Evolutionary conservation across 2,113 vertebrate species (phyloP).

Genomic region (Macrotus californicus): DNA sequence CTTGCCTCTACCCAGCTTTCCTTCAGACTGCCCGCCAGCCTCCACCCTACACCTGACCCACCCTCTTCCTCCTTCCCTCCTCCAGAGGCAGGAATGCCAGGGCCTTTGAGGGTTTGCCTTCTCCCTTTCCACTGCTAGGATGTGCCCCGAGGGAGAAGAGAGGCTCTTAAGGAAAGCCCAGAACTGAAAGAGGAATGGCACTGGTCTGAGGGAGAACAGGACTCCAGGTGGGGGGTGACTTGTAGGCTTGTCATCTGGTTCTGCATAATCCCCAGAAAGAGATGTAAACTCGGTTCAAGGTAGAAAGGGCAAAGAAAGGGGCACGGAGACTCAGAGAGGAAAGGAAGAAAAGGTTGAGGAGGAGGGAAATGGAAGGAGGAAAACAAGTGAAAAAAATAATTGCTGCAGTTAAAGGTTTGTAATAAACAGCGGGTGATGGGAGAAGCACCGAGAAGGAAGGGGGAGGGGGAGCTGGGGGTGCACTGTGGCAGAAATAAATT

Average conservation of each 20-base stretch:
- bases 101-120: not conserved
- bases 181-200: not conserved
- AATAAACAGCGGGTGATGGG: constrained; percentile 43
- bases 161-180: not conserved
- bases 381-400: constrained; percentile 16
- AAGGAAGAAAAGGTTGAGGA: not conserved
- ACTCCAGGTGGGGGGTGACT: not conserved
- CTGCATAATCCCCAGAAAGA: not conserved
- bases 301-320: not conserved
- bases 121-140: not conserved
- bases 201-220: not conserved
- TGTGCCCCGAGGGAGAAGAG: not conserved
- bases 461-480: not conserved
- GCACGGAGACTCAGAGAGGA: not conserved
- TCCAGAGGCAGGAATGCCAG: not conserved
- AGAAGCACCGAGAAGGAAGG: not conserved
- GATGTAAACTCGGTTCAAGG: not conserved
- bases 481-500: constrained; percentile 59
- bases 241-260: not conserved
- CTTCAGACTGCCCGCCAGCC: not conserved
- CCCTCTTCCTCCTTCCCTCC: not conserved
- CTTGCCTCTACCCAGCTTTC: not conserved
- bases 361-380: not conserved
- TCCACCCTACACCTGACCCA: not conserved
- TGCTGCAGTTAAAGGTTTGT: constrained; percentile 41